phyloP scores from a whole-genome alignment of 1,140 invertebrate species.

The Grapholita molesta region DNA sequence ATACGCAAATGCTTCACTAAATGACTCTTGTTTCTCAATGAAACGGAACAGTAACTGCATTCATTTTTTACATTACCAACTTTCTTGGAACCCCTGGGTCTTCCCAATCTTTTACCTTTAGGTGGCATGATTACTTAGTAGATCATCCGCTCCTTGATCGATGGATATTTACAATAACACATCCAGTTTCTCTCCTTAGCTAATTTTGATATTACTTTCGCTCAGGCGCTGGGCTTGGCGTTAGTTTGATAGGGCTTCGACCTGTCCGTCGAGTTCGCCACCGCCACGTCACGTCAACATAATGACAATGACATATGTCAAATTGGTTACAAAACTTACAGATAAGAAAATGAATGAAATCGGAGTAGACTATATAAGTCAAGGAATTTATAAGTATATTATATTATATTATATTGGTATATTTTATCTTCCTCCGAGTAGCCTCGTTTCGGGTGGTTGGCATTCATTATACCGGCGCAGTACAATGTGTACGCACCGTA shows the following conservation, averaged over 20 bases:
- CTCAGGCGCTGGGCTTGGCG: conserved; percentile 50
- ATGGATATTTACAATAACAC: conserved; percentile 25
- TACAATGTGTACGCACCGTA: too few relatives aligned
- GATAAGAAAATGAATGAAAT: neutral
- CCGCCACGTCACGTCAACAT: conserved; percentile 10
- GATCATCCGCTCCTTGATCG: neutral
- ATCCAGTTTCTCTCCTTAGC: conserved; percentile 32
- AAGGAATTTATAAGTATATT: too few relatives aligned
- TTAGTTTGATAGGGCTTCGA: neutral
- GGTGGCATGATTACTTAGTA: conserved; percentile 37
- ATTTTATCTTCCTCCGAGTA: too few relatives aligned
- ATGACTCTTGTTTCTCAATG: neutral
- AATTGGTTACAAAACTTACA: neutral
- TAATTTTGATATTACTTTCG: conserved; percentile 71
- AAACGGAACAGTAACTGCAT: neutral
- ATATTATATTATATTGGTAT: too few relatives aligned
- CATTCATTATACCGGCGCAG: too few relatives aligned
- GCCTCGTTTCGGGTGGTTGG: too few relatives aligned
- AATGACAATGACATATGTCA: conserved; percentile 8
- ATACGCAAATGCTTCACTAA: neutral
- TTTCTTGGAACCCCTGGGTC: conserved; percentile 43
- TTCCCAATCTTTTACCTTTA: conserved; percentile 42
- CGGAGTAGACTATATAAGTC: too few relatives aligned
- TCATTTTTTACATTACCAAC: conserved; percentile 18
- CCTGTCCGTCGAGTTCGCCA: neutral